These are phyloP conservation scores for Nycteola revayana DNA, from an alignment of 2,888 invertebrate species.

Conservation along the genomic window DNA sequence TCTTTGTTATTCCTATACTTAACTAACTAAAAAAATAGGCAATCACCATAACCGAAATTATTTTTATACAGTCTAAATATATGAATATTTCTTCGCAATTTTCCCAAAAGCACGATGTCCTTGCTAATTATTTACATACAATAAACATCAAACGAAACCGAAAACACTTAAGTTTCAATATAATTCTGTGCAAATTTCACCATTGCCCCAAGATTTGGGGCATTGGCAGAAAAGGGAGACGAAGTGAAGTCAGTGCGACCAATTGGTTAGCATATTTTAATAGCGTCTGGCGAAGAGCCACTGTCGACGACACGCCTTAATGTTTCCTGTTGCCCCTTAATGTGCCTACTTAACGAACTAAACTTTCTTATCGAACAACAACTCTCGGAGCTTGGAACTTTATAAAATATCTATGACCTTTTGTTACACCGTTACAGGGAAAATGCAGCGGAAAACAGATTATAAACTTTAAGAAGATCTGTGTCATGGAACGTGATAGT, in stretches of 20 bases:
- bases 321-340: conserved; percentile 76
- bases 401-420: conserved; percentile 56
- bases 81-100: no score
- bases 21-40: no score
- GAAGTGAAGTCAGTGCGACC: conserved; percentile 59
- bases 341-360: conserved; percentile 78
- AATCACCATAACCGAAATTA: no score
- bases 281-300: conserved; percentile 71
- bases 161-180: conserved; percentile 48
- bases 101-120: no score
- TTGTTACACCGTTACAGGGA: conserved; percentile 37
- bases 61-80: no score
- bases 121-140: no score
- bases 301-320: conserved; percentile 67
- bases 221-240: conserved; percentile 39
- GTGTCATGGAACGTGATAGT: no score
- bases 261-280: conserved; percentile 77
- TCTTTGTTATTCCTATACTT: no score
- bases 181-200: conserved; percentile 56
- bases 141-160: conserved; percentile 27
- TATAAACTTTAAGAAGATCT: conserved; percentile 8
- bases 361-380: conserved; percentile 76
- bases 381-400: conserved; percentile 57
- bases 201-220: conserved; percentile 42
- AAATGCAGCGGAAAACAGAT: conserved; percentile 29